phyloP scores from a whole-genome alignment of 1,140 invertebrate genomes.

The Drosophila auraria region DNA sequence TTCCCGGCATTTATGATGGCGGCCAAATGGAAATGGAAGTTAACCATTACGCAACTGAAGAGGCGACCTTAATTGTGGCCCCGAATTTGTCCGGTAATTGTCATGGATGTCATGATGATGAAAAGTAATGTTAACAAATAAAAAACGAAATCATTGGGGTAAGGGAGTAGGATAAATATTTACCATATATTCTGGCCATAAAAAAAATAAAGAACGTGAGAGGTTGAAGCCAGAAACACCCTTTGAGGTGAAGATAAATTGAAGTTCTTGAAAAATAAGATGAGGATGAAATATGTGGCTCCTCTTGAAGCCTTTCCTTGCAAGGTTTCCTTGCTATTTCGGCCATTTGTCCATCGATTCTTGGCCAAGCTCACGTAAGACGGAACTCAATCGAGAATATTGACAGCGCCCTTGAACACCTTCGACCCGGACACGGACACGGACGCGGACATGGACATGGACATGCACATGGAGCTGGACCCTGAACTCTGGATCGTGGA shows the following conservation, averaged over 20 bases:
- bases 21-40: constrained; percentile 10
- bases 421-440: neutral
- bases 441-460: neutral
- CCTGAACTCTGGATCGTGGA: neutral
- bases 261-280: neutral
- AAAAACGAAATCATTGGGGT: constrained; percentile 8
- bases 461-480: neutral
- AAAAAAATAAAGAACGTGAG: too few relatives aligned
- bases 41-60: constrained; percentile 12
- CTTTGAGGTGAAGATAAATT: too few relatives aligned
- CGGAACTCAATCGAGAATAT: constrained; percentile 17
- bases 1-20: constrained; percentile 35
- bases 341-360: neutral
- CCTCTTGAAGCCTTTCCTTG: neutral
- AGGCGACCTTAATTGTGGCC: constrained; percentile 18
- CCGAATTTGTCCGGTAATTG: constrained; percentile 32
- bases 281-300: neutral
- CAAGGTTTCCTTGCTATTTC: neutral
- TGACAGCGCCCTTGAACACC: constrained; percentile 17
- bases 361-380: constrained; percentile 5
- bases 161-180: too few relatives aligned
- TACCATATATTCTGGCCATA: too few relatives aligned
- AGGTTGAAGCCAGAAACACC: neutral
- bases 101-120: constrained; percentile 43
- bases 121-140: constrained; percentile 19